Evolutionary conservation across 2,113 vertebrate species (phyloP).

Genomic region (Stegostoma tigrinum): DNA sequence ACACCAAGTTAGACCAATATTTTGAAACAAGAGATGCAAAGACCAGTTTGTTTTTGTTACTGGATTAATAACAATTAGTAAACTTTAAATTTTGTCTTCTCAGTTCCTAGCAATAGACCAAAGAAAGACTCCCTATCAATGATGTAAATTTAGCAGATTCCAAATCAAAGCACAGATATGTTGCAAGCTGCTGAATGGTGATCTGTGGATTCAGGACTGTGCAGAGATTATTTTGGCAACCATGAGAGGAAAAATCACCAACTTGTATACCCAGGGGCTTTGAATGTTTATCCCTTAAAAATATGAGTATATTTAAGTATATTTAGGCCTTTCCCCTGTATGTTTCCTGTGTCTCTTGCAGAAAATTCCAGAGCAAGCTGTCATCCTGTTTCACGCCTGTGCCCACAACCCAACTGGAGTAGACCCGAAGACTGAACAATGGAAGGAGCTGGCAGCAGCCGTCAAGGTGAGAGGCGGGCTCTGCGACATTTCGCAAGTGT

Average conservation of each 20-base stretch:
- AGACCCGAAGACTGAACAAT: slow-evolving; percentile 85
- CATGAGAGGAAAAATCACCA: neutral
- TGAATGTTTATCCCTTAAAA: neutral
- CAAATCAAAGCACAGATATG: neutral
- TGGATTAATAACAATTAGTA: neutral
- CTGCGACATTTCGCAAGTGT: neutral
- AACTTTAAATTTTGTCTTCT: neutral
- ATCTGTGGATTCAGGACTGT: neutral
- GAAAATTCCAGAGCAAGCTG: slow-evolving; percentile 91
- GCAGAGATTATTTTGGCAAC: neutral
- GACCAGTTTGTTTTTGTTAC: neutral
- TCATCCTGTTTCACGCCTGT: slow-evolving; percentile 86
- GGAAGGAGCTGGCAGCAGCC: slow-evolving; percentile 76
- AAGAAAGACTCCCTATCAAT: neutral
- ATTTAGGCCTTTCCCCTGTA: neutral
- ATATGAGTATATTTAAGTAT: neutral
- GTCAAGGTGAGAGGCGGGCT: slow-evolving; percentile 72
- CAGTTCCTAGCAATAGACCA: neutral
- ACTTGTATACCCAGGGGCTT: neutral
- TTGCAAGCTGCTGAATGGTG: neutral
- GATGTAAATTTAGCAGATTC: neutral
- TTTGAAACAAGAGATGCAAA: neutral
- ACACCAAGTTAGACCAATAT: neutral
- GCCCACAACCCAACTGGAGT: slow-evolving; percentile 97
- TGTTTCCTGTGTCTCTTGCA: slow-evolving; percentile 43